Percentiles rank a stretch among this genome's conserved stretches.
Evolutionary conservation across 2,113 vertebrate species (phyloP).

Genomic region (Murina feae): DNA sequence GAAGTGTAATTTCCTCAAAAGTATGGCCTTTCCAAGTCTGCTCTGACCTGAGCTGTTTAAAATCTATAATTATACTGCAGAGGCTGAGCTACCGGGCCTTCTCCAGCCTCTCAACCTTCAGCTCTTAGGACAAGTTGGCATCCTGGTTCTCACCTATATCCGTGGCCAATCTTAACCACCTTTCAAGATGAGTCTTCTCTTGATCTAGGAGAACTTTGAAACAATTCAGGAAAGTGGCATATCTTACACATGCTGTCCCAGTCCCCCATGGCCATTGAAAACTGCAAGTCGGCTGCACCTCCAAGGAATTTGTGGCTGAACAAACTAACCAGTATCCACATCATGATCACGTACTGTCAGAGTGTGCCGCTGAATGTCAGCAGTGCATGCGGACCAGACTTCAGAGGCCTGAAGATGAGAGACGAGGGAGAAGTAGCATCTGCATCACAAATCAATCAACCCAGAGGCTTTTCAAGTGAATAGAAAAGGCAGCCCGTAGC

Average conservation of each 20-base stretch:
- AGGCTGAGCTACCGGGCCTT: rapidly evolving
- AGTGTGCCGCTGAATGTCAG: slow-evolving; percentile 59
- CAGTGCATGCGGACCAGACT: slow-evolving; percentile 45
- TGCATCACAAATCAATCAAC: slow-evolving; percentile 77
- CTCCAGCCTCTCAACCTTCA: not conserved
- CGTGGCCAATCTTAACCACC: not conserved
- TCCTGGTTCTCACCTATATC: rapidly evolving
- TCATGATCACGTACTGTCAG: slow-evolving; percentile 57
- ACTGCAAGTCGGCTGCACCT: not conserved
- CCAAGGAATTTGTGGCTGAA: not conserved
- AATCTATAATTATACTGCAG: rapidly evolving
- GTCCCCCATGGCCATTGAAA: not conserved
- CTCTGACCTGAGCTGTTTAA: not conserved
- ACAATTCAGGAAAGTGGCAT: not conserved
- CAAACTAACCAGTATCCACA: not conserved
- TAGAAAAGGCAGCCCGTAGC: slow-evolving; percentile 31
- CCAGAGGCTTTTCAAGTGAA: slow-evolving; percentile 73
- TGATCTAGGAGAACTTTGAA: not conserved
- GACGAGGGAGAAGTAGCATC: slow-evolving; percentile 61
- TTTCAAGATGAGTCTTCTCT: not conserved
- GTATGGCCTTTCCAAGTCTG: not conserved
- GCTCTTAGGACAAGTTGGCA: not conserved
- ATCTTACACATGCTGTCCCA: not conserved
- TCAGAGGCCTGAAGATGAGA: slow-evolving; percentile 61
- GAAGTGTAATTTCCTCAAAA: not conserved